A percentile compares a stretch with the other conserved stretches of the same genome.
phyloP scores from a whole-genome alignment of 2,797 vertebrate species.

The Echeneis naucrates region DNA sequence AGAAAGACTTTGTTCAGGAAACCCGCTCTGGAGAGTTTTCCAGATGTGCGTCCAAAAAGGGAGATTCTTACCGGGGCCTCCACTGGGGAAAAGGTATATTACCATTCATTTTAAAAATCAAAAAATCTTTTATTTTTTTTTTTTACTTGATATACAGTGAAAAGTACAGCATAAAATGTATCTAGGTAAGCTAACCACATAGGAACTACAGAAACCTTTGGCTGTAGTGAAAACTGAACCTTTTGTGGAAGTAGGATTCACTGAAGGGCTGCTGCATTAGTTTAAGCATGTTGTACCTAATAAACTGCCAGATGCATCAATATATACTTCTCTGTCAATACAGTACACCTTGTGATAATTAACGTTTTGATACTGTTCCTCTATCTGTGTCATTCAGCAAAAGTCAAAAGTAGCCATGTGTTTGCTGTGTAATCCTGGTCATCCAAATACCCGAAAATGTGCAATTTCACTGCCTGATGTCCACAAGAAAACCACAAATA shows the following conservation, averaged over 20 bases:
- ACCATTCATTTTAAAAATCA: neutral
- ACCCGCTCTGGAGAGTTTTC: constrained; percentile 64
- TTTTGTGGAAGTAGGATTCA: neutral
- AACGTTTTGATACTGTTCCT: neutral
- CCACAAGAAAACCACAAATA: constrained; percentile 71
- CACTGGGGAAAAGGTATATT: constrained; percentile 73
- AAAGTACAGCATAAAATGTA: neutral
- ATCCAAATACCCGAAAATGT: constrained; percentile 78
- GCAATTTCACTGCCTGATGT: constrained; percentile 84
- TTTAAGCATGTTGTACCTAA: neutral
- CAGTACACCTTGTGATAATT: neutral
- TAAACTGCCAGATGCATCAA: neutral
- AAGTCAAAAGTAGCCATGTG: constrained; percentile 81
- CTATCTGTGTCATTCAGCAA: constrained; percentile 77
- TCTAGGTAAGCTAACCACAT: too few species aligned
- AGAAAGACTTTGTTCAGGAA: constrained; percentile 63
- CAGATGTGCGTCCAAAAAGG: constrained; percentile 51
- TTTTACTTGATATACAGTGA: neutral
- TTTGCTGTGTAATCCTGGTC: constrained; percentile 80
- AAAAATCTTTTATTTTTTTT: neutral
- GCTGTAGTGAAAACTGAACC: neutral
- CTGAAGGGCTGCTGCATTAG: neutral
- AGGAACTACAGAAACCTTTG: too few species aligned
- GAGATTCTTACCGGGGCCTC: constrained; percentile 26
- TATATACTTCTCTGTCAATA: constrained; percentile 2